These are phyloP conservation scores for rabbit (Oryctolagus cuniculus) DNA, from an alignment of 2,113 vertebrate species.

Conservation along the genomic window DNA sequence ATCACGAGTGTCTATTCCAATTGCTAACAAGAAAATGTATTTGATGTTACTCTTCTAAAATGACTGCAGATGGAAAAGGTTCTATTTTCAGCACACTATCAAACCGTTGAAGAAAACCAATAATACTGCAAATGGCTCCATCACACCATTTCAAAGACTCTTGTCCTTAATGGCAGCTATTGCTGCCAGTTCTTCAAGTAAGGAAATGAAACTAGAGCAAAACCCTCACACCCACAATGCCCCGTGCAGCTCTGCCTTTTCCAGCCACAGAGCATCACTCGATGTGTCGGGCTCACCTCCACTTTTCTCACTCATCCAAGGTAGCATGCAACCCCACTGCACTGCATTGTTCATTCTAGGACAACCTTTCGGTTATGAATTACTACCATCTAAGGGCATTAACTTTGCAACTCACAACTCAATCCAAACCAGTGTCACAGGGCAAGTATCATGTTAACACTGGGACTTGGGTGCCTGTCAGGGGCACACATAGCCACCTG, in stretches of 20 bases:
- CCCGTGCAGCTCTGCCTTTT: accelerated
- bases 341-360: not conserved
- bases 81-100: not conserved
- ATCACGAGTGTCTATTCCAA: not conserved
- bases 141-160: not conserved
- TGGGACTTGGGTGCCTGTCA: not conserved
- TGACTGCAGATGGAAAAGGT: not conserved
- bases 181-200: not conserved
- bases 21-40: not conserved
- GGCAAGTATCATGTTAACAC: not conserved
- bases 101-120: not conserved
- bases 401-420: slow-evolving; percentile 1
- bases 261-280: not conserved
- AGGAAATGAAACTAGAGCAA: not conserved
- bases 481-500: not conserved
- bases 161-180: not conserved
- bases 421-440: not conserved
- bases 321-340: not conserved
- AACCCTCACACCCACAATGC: not conserved
- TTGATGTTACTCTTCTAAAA: not conserved
- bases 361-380: not conserved
- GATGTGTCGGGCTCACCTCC: not conserved
- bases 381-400: not conserved
- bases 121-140: not conserved
- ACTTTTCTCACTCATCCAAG: not conserved